A percentile compares a stretch with the other conserved stretches of the same genome.
phyloP scores from a whole-genome alignment of 37 sponge, comb jelly and placozoan genomes.

The Haliclona indistincta region DNA sequence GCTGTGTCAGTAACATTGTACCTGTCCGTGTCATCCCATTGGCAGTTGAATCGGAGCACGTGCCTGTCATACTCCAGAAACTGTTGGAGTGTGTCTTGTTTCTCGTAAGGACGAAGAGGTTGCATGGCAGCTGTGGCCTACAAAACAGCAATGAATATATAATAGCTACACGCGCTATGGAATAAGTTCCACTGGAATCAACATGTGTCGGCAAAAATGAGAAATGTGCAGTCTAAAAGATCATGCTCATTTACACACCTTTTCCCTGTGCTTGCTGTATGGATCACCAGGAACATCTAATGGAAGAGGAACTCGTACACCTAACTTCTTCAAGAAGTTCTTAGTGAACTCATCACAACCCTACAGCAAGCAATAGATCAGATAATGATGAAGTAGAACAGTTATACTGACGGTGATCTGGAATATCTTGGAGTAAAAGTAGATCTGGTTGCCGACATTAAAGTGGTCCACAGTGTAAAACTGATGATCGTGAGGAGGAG shows the following conservation, averaged over 20 bases:
- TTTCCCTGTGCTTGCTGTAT: conserved; percentile 59
- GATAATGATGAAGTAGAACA: not conserved
- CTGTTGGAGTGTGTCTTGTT: conserved; percentile 84
- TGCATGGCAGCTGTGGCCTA: conserved; percentile 88
- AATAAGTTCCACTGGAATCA: not conserved
- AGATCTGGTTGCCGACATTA: conserved; percentile 80
- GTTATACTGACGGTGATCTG: conserved; percentile 73
- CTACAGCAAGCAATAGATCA: conserved; percentile 22
- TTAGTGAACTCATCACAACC: conserved; percentile 95
- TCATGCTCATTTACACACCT: conserved; percentile 36
- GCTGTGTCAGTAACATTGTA: not conserved
- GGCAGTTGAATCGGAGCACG: conserved; percentile 89
- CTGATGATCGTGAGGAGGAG: conserved; percentile 86
- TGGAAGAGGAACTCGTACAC: conserved; percentile 65
- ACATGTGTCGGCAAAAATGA: too few relatives aligned
- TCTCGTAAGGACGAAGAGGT: conserved; percentile 96
- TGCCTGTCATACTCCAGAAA: conserved; percentile 94
- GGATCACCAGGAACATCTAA: conserved; percentile 71
- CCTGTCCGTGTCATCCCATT: conserved; percentile 94
- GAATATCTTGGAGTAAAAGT: conserved; percentile 80
- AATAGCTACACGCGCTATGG: not conserved
- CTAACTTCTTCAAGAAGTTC: conserved; percentile 87
- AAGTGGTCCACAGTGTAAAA: conserved; percentile 96
- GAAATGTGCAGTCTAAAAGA: not conserved
- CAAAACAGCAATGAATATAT: not conserved